A percentile compares a stretch with the other conserved stretches of the same genome.
Evolutionary conservation across 2,113 vertebrate genomes (phyloP).

Genomic region (Gracilinanus agilis): DNA sequence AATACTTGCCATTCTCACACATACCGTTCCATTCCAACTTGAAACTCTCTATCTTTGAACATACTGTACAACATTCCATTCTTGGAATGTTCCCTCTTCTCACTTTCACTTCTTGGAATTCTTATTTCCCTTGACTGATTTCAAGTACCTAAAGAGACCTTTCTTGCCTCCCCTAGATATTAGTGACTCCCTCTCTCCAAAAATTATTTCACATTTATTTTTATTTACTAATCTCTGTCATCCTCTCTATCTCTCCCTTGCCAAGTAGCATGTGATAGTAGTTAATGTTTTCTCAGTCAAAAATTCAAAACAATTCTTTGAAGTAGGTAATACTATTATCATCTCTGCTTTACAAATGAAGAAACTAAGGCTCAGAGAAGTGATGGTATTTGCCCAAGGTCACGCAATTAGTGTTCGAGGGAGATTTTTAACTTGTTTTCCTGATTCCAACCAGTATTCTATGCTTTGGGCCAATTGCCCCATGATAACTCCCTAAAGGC

Average conservation of each 20-base stretch:
- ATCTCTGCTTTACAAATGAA: background rate
- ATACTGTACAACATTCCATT: background rate
- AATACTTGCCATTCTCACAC: background rate
- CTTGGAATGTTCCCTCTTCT: background rate
- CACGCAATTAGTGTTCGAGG: no score
- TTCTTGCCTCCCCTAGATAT: background rate
- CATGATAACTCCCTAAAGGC: no score
- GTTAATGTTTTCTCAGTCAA: background rate
- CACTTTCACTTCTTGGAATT: background rate
- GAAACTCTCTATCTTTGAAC: background rate
- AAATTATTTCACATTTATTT: no score
- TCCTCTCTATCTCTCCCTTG: background rate
- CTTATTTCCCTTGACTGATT: background rate
- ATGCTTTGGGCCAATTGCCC: no score
- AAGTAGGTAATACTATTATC: background rate
- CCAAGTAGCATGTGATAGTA: background rate
- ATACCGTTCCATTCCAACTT: background rate
- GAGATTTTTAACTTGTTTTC: no score
- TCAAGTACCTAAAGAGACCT: background rate
- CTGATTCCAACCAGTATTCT: no score
- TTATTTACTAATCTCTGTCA: background rate
- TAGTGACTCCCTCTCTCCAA: background rate
- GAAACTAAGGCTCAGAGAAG: background rate
- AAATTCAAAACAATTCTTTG: background rate
- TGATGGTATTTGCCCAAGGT: no score